Evolutionary conservation across 2,797 vertebrate genomes (phyloP), one percentile per base, ranked within the genome.

Genomic region (Tachyglossus aculeatus): DNA sequence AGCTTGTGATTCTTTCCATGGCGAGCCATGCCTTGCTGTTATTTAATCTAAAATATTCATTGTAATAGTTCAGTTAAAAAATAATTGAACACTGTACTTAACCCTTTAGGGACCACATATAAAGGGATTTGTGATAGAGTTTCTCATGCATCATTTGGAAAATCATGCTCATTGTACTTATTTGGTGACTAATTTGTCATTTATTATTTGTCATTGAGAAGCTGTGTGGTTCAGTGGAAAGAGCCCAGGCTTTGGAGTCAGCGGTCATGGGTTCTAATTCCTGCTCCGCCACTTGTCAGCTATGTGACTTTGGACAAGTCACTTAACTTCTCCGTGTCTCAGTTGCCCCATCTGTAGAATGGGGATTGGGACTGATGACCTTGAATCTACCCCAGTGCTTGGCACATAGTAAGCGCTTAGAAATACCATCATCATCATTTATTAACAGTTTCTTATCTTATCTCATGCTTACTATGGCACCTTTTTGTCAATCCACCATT

Each of bases 51-150:
- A 38, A n/a, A 6, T 18, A 10, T n/a, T 21, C 0, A 0, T 32
- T 0, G 7, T 51, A 33, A n/a, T 1, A 66, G 62, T 61, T 52
- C 53, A 57, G 51, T 16, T 8, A 43, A 70, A 40, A 50, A 54
- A 21, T 54, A 41, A 63, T 68, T 67, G 68, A 70, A 44, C 38
- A 25, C 71, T 75, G 69, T 67, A 63, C 56, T 61, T 43, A 59
- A 65, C 66, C 43, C 69, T 0, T 27, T 77, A 72, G 36, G 0
- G 36, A 47, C 69, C 50, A 1, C 37, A 27, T 41, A 63, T 48
- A 60, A 65, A 69, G 71, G 56, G 72, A 84, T 71, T 69, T 31
- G 0, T 1, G 21, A 45, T 62, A 27, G 37, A 56, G 0, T 11
- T 75, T 77, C 52, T 29, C 15, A 44, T 60, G 31, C 39, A 43